Base-by-base conservation (phyloP, 2,797 vertebrate species). In the Betta splendens region DNA sequence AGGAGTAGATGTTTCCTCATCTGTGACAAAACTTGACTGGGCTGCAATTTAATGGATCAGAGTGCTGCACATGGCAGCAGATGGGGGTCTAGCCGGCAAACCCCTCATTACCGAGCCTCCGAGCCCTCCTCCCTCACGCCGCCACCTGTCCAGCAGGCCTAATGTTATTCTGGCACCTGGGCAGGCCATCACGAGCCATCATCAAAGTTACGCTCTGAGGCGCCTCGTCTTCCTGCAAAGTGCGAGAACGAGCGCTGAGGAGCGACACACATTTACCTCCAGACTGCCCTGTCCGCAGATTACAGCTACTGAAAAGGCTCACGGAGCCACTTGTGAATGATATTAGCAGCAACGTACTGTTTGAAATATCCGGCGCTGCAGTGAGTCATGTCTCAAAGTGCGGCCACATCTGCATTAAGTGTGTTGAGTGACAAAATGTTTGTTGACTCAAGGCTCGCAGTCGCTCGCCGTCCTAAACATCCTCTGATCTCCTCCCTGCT, bases 121-220 rank as follows among this genome's bases (percentile, higher is more conserved):
- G 77, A 87, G 83, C 83, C 82, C 75, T 87, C 81, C 79, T 85
- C 79, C 67, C 81, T 84, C 64, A 52, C 82, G 72, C 21, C 47
- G 80, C 90, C 90, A 91, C 90, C 89, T 92, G 92, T 90, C 89
- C 86, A 68, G 76, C 83, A 89, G 82, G 85, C 85, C 85, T 89
- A 88, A 91, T 89, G 87, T 87, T 89, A 89, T 89, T 89, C 86
- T 79, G 23, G 79, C 90, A 91, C 89, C 91, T 91, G 90, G 89
- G 78, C 76, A 75, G 80, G 62, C 84, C 78, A 85, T 88, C 87
- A 85, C 84, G 79, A 83, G 83, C 73, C 54, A 85, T 88, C 87
- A 91, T 91, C 87, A 88, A 88, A 89, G 84, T 85, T 80, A 52
- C 75, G 82, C 83, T 87, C 83, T 63, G 81, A 85, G 85, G 88